Evolutionary conservation across 1,140 invertebrate genomes (phyloP), one percentile per base, ranked within the genome.

Genomic region (Adelges cooleyi): DNA sequence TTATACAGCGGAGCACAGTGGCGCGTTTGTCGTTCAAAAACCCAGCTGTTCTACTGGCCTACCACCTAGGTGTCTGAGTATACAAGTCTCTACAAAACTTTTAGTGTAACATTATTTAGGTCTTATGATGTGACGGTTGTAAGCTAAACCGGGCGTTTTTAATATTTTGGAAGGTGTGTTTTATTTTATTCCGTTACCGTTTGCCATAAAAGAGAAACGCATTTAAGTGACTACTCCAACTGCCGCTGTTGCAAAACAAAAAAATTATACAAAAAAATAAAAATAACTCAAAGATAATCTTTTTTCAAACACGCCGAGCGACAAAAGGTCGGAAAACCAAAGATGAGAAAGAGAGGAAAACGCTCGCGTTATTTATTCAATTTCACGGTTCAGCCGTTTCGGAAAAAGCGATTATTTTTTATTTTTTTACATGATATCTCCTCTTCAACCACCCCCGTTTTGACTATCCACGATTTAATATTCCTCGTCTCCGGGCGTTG

Each of bases 331-430:
- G 40, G 6, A 10, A 33, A 33, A 11, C 5, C 5, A 3, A 3
- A 23, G n/a, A 11, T 40, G 27, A 33, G 29, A 33, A 11, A 3
- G 9, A 23, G n/a, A 11, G 42, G 27, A 44, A 33, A 48, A 62
- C 18, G 42, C 25, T 62, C 56, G 15, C 56, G 56, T 62, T 62
- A 62, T 62, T 62, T 62, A 62, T 62, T 62, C 56, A 62, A 62
- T 62, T 62, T 62, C 56, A 62, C 42, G 56, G 56, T 62, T 46
- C 40, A 62, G 56, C 56, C 56, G 56, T 48, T 62, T 62, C 29
- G 56, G 56, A 40, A 62, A 42, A 29, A 62, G 56, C 56, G 56
- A 62, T 62, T 62, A 62, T 46, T 48, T 44, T 44, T 18, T 27
- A 23, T 44, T 44, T 40, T 59, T 62, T 62, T 62, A 59, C 54